Conservation (phyloP, 2,113 vertebrate genomes). For the Dolichotis patagonum region DNA sequence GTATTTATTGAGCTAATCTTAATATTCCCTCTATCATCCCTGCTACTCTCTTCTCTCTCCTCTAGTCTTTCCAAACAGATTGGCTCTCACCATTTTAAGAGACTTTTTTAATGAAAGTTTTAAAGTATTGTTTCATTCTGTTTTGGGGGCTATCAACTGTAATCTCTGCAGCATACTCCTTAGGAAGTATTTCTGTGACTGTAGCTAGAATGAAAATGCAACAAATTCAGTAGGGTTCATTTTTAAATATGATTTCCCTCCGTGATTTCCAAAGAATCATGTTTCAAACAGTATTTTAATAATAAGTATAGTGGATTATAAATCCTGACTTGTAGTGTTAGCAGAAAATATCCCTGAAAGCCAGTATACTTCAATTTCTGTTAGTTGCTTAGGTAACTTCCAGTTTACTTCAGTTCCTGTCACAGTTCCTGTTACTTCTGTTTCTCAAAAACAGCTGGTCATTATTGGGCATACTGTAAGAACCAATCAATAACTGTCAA, state of each 20-base stretch:
- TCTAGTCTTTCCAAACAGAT: neutral
- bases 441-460: neutral
- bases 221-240: neutral
- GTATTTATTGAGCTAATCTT: neutral
- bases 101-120: neutral
- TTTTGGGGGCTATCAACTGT: neutral
- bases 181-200: neutral
- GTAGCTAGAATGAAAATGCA: neutral
- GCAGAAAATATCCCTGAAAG: neutral
- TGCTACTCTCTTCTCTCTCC: fast-evolving
- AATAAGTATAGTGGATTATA: no score
- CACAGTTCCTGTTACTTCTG: neutral
- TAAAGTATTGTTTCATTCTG: neutral
- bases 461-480: neutral
- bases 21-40: no score
- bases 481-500: neutral
- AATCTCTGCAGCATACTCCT: neutral
- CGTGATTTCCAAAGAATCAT: neutral
- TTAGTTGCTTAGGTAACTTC: neutral
- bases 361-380: neutral
- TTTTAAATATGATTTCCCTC: neutral
- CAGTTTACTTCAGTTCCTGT: neutral
- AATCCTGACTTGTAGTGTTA: neutral
- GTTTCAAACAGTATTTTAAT: neutral
- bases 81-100: neutral